Percentiles rank a stretch among this genome's conserved stretches.
Conservation (phyloP, 1,140 invertebrate species). For the Bombus sibiricus region DNA sequence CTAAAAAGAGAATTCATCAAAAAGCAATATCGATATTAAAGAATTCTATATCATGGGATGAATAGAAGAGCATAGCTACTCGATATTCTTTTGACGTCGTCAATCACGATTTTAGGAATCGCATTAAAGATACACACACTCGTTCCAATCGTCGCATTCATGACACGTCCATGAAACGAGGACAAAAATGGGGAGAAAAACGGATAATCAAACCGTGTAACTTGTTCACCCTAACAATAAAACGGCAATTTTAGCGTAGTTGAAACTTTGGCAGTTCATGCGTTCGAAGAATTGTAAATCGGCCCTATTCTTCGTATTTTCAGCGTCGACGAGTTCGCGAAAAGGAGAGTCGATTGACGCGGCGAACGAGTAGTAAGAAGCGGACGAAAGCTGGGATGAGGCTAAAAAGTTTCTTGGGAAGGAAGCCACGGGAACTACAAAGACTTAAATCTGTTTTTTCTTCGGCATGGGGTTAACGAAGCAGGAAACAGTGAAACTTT, state of each 20-base stretch:
- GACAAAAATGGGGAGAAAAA: background rate
- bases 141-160: background rate
- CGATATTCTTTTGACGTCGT: background rate
- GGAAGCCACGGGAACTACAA: constrained; percentile 35
- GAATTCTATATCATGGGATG: background rate
- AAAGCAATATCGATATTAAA: background rate
- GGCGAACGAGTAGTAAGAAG: background rate
- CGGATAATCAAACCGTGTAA: background rate
- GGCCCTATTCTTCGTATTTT: constrained; percentile 3
- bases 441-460: constrained; percentile 54
- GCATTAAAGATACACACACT: no score
- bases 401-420: constrained; percentile 16
- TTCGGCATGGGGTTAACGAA: constrained; percentile 38
- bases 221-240: background rate
- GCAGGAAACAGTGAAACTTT: constrained; percentile 46
- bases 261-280: background rate
- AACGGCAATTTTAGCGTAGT: constrained; percentile 2
- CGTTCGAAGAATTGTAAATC: constrained; percentile 22
- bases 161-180: background rate
- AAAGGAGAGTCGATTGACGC: background rate
- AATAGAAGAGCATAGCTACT: background rate
- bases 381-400: no score
- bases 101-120: no score
- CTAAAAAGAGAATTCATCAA: no score
- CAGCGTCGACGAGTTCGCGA: no score